A percentile compares a stretch with the other conserved stretches of the same genome.
These are phyloP conservation scores for Hyles vespertilio DNA, from an alignment of 1,140 invertebrate genomes.

Conservation along the genomic window DNA sequence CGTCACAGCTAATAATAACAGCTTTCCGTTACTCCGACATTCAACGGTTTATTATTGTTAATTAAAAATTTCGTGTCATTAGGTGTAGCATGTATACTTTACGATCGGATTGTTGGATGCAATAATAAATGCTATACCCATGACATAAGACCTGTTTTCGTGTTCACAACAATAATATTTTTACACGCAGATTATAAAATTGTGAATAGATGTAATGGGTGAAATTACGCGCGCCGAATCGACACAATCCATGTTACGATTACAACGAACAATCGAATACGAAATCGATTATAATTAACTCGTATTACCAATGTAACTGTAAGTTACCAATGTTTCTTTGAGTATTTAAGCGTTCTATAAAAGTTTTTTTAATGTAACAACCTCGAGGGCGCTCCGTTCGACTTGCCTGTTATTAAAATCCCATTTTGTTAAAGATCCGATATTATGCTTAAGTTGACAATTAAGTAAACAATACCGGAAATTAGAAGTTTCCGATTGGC, in stretches of 20 bases:
- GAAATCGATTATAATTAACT: conserved; percentile 54
- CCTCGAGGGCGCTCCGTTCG: conserved; percentile 56
- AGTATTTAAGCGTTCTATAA: conserved; percentile 48
- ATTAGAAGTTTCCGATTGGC: conserved; percentile 1
- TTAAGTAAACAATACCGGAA: conserved; percentile 45
- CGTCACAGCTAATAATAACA: conserved; percentile 31
- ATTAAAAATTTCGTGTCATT: conserved; percentile 53
- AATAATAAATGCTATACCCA: conserved; percentile 18
- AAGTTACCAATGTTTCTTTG: conserved; percentile 46
- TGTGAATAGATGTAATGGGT: conserved; percentile 43
- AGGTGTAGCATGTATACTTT: conserved; percentile 31
- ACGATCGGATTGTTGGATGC: conserved; percentile 6
- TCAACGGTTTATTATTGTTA: conserved; percentile 53
- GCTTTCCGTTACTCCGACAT: conserved; percentile 33
- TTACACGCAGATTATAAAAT: conserved; percentile 51
- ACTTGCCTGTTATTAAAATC: conserved; percentile 55
- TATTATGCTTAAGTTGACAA: conserved; percentile 45
- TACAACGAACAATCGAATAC: conserved; percentile 49
- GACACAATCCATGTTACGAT: conserved; percentile 51
- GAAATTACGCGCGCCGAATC: conserved; percentile 58
- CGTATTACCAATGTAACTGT: conserved; percentile 51
- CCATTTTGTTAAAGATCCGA: conserved; percentile 48
- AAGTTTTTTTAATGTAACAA: conserved; percentile 58
- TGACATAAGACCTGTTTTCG: conserved; percentile 19
- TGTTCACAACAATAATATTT: conserved; percentile 4